Evolutionary conservation across 2,113 vertebrate species (phyloP), one percentile per base, ranked within the genome.

Genomic region (Sterrhoptilus dennistouni): DNA sequence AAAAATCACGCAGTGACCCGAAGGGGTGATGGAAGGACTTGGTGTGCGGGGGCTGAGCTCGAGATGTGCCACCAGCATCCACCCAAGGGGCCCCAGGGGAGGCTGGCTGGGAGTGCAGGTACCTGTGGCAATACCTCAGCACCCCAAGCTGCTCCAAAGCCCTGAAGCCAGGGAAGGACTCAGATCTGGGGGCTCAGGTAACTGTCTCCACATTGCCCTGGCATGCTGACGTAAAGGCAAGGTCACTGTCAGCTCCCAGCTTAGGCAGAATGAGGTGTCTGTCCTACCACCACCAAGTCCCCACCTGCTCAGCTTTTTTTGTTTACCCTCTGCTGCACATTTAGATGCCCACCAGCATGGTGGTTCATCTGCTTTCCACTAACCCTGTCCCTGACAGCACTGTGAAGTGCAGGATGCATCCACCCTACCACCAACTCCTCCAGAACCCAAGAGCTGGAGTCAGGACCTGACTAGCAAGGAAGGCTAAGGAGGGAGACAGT

Each of bases 151-250:
- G 35, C 63, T 76, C 71, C 53, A 27, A 57, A 91, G 40, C 38
- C 53, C 54, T 4, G 0, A 69, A 56, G 14, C 2, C 4, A 2
- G 21, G 40, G 45, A 52, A 80, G 23, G 27, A 52, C 1, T 14
- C 24, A 38, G 44, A 42, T 7, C 2, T 2, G 0, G 22, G 28
- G 65, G 49, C 59, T 81, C 57, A 25, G 53, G 31, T n/a, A 27
- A 44, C 49, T 72, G 31, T 3, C 38, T n/a, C 42, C 28, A 14
- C 24, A 12, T 9, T 33, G 27, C 35, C 35, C n/a, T 0, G 0
- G n/a, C 56, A 70, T 0, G 0, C 19, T 72, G 45, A 59, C 0
- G 0, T 2, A 50, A 33, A 54, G 49, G 44, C 2, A 5, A 54
- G 50, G 11, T 31, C 19, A 6, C 40, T 17, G 19, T 4, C 14